A percentile compares a stretch with the other conserved stretches of the same genome.
These are phyloP conservation scores for Papilio xuthus DNA, from an alignment of 1,140 invertebrate species.

Conservation along the genomic window DNA sequence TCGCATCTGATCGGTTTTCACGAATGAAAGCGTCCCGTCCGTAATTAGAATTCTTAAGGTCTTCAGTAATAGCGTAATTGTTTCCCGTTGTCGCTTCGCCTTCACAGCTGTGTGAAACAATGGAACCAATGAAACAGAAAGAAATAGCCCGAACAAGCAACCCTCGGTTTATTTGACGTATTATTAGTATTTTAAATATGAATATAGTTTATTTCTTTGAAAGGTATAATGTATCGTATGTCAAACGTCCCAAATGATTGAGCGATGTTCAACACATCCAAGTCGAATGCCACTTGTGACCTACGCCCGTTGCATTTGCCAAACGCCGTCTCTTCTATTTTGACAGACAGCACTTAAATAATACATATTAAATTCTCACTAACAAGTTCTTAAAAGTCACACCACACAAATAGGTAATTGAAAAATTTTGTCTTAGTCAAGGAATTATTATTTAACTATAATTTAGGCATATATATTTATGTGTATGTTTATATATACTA, in stretches of 20 bases:
- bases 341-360: conserved; percentile 42
- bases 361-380: conserved; percentile 50
- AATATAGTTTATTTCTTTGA: neutral
- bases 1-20: conserved; percentile 68
- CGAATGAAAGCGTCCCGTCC: conserved; percentile 62
- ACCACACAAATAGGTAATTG: neutral
- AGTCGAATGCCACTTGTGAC: conserved; percentile 58
- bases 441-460: neutral
- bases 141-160: neutral
- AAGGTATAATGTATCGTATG: neutral
- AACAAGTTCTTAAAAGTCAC: neutral
- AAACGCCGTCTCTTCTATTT: conserved; percentile 66
- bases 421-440: too few relatives aligned
- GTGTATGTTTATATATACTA: conserved; percentile 6
- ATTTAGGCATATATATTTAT: conserved; percentile 5
- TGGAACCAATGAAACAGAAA: conserved; percentile 45
- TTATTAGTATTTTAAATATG: neutral
- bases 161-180: neutral
- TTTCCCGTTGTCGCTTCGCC: conserved; percentile 66
- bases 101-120: conserved; percentile 61
- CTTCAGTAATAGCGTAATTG: conserved; percentile 71
- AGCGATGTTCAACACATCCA: conserved; percentile 53
- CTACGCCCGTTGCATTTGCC: conserved; percentile 58
- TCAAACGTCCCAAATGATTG: conserved; percentile 38
- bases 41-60: conserved; percentile 72